These are phyloP conservation scores for Asobara japonica DNA, from an alignment of 1,140 invertebrate genomes.

Conservation along the genomic window DNA sequence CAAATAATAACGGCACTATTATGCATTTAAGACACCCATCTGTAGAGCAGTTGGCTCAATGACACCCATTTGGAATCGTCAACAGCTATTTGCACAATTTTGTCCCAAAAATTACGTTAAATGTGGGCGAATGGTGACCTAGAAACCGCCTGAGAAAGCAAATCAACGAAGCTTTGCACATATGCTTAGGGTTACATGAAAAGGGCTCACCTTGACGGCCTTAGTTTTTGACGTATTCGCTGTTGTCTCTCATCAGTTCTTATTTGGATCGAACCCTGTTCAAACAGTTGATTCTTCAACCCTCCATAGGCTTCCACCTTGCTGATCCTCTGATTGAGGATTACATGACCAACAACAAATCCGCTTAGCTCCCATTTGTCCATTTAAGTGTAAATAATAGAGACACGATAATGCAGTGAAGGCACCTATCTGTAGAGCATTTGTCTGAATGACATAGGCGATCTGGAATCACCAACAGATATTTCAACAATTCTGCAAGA, in stretches of 20 bases:
- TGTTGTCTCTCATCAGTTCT: too few relatives aligned
- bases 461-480: background rate
- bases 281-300: too few relatives aligned
- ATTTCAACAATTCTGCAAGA: background rate
- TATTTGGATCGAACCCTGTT: too few relatives aligned
- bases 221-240: too few relatives aligned
- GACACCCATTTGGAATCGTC: background rate
- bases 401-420: background rate
- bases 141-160: too few relatives aligned
- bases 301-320: background rate
- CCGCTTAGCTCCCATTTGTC: background rate
- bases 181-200: too few relatives aligned
- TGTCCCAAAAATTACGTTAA: too few relatives aligned
- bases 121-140: too few relatives aligned
- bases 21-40: background rate
- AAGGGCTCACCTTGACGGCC: too few relatives aligned
- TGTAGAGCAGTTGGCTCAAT: background rate
- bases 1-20: background rate
- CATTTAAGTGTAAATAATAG: conserved; percentile 3
- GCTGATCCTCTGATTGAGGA: background rate
- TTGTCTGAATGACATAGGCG: background rate
- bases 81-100: background rate
- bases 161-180: too few relatives aligned
- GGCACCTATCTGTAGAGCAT: background rate
- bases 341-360: conserved; percentile 2